Evolutionary conservation across 2,113 vertebrate species (phyloP), one percentile per base, ranked within the genome.

Genomic region (Tragulus kanchil): DNA sequence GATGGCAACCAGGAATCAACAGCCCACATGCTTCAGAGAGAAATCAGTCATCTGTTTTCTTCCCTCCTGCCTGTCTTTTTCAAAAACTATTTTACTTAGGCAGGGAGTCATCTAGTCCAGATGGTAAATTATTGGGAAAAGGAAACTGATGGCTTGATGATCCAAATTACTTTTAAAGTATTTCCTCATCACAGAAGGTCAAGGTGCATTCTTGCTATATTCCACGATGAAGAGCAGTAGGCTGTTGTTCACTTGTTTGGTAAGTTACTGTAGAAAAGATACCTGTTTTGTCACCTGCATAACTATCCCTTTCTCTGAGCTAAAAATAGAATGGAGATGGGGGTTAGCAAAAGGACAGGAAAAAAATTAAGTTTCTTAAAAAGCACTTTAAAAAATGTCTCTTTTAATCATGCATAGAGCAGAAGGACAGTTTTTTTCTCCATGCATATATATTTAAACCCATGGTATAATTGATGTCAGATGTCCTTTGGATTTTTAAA

Each of bases 381-480:
- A 85, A 61, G 48, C 16, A 58, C 23, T 78, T 90, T 13, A 5
- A 92, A 79, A 86, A 88, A 45, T 25, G 88, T 86, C 42, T 89
- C 67, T 94, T 96, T 97, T 48, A 88, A 92, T 97, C 92, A 92
- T 77, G 48, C 25, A 61, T 84, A 58, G 50, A 96, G 26, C 52
- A 87, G 90, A 93, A 89, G 64, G 88, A 85, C 26, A 48, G 28
- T 89, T 93, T 93, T 93, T 90, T 87, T 90, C 50, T 97, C 81
- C 64, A 84, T 9, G 61, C 59, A 69, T 93, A 93, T 62, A 77
- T 92, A 92, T 98, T 92, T 97, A 95, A 97, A 81, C 92, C 93
- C 98, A 89, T 89, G 81, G 87, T 97, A 23, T 98, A 98, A 99
- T 98, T 97, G 95, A 97, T 97, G 95, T 97, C 97, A 92, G 97